Evolutionary conservation across 2,888 invertebrate genomes (phyloP), one percentile per base, ranked within the genome.

Genomic region (Pollenia angustigena): DNA sequence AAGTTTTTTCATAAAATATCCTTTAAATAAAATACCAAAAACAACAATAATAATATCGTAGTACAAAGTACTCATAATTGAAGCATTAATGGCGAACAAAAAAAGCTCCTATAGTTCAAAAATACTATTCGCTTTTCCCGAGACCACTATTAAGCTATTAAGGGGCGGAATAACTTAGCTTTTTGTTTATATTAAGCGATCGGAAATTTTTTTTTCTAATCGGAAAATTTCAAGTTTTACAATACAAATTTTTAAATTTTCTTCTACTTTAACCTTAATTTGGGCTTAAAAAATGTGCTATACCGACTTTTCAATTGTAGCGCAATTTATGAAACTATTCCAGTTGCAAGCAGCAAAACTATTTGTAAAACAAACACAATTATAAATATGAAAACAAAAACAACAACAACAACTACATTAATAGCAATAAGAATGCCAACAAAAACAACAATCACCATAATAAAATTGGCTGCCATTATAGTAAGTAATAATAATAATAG

Each of bases 391-490:
- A 16, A 60, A 48, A 48, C 60, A 40, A 50, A 8, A 50, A 18
- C 16, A 75, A 50, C 16, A 50, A 18, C 16, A 75, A 50, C 16
- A 40, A 54, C n/a, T n/a, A n/a, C 62, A 62, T 32, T 32, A 32
- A 64, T 32, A 18, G 18, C 23, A 52, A 58, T 32, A 75, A 40
- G 11, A 62, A 58, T 23, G 23, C 32, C 52, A 44, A 54, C 16
- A 71, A 50, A 4, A 56, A 42, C 56, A 78, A 66, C 66, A 66
- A 56, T 42, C 10, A 60, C 18, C 71, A 64, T 72, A 81, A 81
- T 71, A 72, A 74, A 74, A 81, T 81, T 74, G 66, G 81, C 81
- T 81, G 81, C 66, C 56, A 81, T 68, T 81, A 81, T 66, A 46
- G 81, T 58, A 56, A 74, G 32, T 78, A 83, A 78, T 44, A 83